phyloP scores from a whole-genome alignment of 1,140 invertebrate species.

The Cotesia typhae region DNA sequence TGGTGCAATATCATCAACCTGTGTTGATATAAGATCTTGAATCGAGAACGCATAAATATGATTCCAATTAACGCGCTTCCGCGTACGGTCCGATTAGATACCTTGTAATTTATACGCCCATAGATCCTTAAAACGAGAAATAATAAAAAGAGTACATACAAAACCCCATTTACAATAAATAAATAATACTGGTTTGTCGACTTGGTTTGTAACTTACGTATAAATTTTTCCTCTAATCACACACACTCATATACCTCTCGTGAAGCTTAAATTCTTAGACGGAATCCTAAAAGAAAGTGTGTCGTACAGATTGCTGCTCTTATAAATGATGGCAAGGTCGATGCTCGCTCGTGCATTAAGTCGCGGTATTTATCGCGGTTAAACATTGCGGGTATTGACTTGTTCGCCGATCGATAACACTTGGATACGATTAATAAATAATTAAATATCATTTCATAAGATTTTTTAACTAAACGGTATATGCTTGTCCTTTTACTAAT shows the following conservation, averaged over 20 bases:
- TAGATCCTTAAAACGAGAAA: slow-evolving; percentile 7
- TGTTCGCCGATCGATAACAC: slow-evolving; percentile 29
- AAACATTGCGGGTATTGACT: slow-evolving; percentile 37
- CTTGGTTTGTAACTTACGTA: neutral
- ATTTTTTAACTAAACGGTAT: neutral
- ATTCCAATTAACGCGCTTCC: slow-evolving; percentile 55
- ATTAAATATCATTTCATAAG: slow-evolving; percentile 32
- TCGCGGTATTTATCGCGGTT: slow-evolving; percentile 33
- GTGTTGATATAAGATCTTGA: neutral
- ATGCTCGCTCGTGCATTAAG: slow-evolving; percentile 39
- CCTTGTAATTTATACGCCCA: slow-evolving; percentile 44
- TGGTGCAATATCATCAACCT: slow-evolving; percentile 2
- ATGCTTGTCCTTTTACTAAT: neutral
- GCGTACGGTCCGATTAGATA: slow-evolving; percentile 50
- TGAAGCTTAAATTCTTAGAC: neutral
- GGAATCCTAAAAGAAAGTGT: slow-evolving; percentile 34
- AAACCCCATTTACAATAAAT: no score
- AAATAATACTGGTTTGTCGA: slow-evolving; percentile 18
- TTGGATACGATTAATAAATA: slow-evolving; percentile 35
- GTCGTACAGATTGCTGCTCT: slow-evolving; percentile 9
- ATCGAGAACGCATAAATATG: slow-evolving; percentile 36
- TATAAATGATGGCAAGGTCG: slow-evolving; percentile 31
- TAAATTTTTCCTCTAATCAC: no score
- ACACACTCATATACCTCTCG: no score
- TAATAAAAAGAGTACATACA: no score